These are phyloP conservation scores for Lepidostoma basale DNA, from an alignment of 1,140 invertebrate species.

Conservation along the genomic window DNA sequence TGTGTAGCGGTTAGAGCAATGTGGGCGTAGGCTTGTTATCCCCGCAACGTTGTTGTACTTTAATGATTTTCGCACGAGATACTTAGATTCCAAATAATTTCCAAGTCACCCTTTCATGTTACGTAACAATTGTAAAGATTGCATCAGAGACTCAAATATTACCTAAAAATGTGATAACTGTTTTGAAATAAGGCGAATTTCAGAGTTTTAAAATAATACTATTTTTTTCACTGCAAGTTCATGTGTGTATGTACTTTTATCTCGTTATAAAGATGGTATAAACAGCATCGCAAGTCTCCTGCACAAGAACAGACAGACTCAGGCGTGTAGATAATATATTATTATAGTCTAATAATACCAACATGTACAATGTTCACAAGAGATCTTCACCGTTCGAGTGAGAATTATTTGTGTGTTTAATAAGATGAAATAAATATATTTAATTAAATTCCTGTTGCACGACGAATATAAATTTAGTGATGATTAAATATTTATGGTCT, in stretches of 20 bases:
- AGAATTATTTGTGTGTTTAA: conserved; percentile 5
- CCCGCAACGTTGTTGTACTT: conserved; percentile 4
- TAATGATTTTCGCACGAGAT: conserved; percentile 18
- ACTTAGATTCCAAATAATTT: conserved; percentile 11
- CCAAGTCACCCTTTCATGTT: not conserved
- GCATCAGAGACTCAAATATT: conserved; percentile 3
- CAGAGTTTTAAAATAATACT: not conserved
- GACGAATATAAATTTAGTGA: conserved; percentile 22
- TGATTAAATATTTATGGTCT: conserved; percentile 26
- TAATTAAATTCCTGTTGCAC: conserved; percentile 19
- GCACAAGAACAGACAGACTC: too few relatives aligned
- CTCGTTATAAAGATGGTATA: too few relatives aligned
- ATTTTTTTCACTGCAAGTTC: too few relatives aligned
- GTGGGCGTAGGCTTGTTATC: conserved; percentile 6
- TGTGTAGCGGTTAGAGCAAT: conserved; percentile 16
- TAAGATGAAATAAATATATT: conserved; percentile 15
- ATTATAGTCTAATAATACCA: too few relatives aligned
- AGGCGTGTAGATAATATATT: conserved; percentile 13
- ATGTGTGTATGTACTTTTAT: too few relatives aligned
- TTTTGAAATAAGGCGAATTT: conserved; percentile 1
- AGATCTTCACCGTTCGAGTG: conserved; percentile 7
- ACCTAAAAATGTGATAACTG: conserved; percentile 19
- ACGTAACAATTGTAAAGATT: conserved; percentile 3
- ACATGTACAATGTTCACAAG: conserved; percentile 19
- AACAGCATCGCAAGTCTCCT: not conserved